Percentiles rank a stretch among this genome's conserved stretches.
Evolutionary conservation across 2,797 vertebrate genomes (phyloP).

Genomic region (Micromesistius poutassou): DNA sequence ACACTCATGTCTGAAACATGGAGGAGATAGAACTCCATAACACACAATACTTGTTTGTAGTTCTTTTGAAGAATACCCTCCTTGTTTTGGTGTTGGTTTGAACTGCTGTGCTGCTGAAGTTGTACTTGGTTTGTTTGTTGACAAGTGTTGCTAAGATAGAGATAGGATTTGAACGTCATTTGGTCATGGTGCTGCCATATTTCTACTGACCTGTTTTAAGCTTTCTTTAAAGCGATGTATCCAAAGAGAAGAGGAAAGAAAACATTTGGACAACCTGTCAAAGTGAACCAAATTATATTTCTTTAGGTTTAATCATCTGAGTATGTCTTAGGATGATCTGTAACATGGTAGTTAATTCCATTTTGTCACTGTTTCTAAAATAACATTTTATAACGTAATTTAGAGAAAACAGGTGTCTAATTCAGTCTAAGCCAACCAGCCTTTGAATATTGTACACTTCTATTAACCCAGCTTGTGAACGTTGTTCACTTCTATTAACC

Average conservation of each 20-base stretch:
- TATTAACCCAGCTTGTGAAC: too few relatives aligned
- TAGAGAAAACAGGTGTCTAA: not conserved
- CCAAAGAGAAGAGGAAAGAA: not conserved
- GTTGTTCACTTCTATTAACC: too few relatives aligned
- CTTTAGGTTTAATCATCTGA: too few relatives aligned
- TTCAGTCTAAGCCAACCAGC: not conserved
- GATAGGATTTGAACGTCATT: not conserved
- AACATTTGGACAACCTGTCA: too few relatives aligned
- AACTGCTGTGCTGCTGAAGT: not conserved
- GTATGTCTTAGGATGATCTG: not conserved
- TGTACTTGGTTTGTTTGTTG: not conserved
- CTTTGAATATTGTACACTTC: too few relatives aligned
- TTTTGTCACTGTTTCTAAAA: not conserved
- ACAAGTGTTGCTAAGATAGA: not conserved
- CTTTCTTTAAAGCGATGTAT: not conserved
- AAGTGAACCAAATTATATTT: too few relatives aligned
- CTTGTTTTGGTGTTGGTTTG: not conserved
- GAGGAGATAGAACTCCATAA: too few relatives aligned
- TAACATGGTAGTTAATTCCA: not conserved
- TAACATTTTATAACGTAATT: not conserved
- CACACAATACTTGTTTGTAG: too few relatives aligned
- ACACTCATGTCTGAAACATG: too few relatives aligned
- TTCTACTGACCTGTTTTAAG: not conserved
- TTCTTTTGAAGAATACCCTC: too few relatives aligned
- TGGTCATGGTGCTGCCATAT: not conserved